Evolutionary conservation across 1,140 invertebrate genomes (phyloP).

Genomic region (Homarus americanus): DNA sequence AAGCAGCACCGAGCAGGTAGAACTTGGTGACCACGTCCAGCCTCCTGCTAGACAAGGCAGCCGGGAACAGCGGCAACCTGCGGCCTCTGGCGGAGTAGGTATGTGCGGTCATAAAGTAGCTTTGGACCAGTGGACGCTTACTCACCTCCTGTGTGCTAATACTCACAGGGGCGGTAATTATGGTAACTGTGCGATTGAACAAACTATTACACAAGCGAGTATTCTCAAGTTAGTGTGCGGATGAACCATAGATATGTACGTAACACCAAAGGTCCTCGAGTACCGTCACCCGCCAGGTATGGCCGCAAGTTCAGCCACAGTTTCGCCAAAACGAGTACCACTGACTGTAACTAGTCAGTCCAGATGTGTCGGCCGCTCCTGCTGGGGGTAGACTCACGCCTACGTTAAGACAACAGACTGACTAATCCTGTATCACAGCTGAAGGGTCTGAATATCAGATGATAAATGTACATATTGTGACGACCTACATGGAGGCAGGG

Average conservation of each 20-base stretch:
- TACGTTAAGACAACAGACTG: slow-evolving; percentile 42
- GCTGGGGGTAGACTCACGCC: slow-evolving; percentile 1
- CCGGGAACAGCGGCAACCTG: not conserved
- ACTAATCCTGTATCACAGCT: slow-evolving; percentile 68
- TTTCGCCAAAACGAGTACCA: slow-evolving; percentile 39
- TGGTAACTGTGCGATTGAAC: not conserved
- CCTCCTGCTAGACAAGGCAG: slow-evolving; percentile 3
- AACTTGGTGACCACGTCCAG: slow-evolving; percentile 37
- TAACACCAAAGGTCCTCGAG: not conserved
- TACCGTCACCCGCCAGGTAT: not conserved
- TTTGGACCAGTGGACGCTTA: not conserved
- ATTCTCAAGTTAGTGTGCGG: slow-evolving; percentile 8
- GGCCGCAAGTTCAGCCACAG: slow-evolving; percentile 22
- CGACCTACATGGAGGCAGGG: slow-evolving; percentile 19
- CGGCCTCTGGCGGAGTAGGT: not conserved
- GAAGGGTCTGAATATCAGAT: slow-evolving; percentile 69
- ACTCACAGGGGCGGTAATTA: not conserved
- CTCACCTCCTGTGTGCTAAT: not conserved
- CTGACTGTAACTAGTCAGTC: slow-evolving; percentile 8
- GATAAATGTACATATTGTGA: slow-evolving; percentile 44
- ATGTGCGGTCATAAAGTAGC: not conserved
- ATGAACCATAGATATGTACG: slow-evolving; percentile 5
- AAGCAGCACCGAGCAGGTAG: slow-evolving; percentile 48
- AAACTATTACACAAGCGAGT: slow-evolving; percentile 12
- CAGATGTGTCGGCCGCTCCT: slow-evolving; percentile 14